Percentiles rank a stretch among this genome's conserved stretches.
Conservation (phyloP, 1,140 invertebrate species). For the Zaprionus africanus region DNA sequence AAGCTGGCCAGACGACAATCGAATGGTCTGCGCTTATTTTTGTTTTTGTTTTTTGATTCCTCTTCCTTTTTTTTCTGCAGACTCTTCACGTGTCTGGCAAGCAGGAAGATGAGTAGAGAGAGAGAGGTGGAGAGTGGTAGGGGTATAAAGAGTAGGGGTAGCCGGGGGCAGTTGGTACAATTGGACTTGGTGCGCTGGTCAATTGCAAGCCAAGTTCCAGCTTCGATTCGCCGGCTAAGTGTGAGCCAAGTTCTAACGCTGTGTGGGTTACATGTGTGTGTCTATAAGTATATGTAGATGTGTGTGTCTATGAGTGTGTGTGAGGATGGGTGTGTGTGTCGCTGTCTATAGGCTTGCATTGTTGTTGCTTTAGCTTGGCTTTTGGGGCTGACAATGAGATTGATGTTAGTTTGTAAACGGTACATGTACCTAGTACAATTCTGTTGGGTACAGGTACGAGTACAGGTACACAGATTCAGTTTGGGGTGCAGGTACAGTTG, state of each 20-base stretch:
- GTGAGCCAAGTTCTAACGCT: constrained; percentile 36
- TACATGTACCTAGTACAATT: constrained; percentile 25
- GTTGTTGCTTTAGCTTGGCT: constrained; percentile 20
- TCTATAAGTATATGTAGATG: not conserved
- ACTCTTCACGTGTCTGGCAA: constrained; percentile 22
- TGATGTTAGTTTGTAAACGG: constrained; percentile 32
- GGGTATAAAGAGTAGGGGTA: not conserved
- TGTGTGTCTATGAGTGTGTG: constrained; percentile 8
- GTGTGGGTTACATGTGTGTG: not conserved
- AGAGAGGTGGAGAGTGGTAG: not conserved
- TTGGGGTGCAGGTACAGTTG: not conserved
- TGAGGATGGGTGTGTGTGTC: not conserved
- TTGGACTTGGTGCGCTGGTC: constrained; percentile 71
- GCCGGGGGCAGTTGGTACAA: constrained; percentile 45
- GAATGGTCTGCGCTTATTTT: constrained; percentile 52
- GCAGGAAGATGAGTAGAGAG: not conserved
- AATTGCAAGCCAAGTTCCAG: constrained; percentile 77
- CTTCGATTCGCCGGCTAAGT: constrained; percentile 12
- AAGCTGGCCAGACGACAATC: constrained; percentile 70
- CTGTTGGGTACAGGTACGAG: not conserved
- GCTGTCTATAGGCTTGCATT: constrained; percentile 28
- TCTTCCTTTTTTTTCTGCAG: constrained; percentile 18
- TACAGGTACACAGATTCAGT: not conserved
- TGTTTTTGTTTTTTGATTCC: constrained; percentile 4
- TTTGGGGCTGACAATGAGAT: constrained; percentile 33